These are phyloP conservation scores for Aphrocallistes beatrix DNA, from an alignment of 37 sponge, comb jelly and placozoan species.

Conservation along the genomic window DNA sequence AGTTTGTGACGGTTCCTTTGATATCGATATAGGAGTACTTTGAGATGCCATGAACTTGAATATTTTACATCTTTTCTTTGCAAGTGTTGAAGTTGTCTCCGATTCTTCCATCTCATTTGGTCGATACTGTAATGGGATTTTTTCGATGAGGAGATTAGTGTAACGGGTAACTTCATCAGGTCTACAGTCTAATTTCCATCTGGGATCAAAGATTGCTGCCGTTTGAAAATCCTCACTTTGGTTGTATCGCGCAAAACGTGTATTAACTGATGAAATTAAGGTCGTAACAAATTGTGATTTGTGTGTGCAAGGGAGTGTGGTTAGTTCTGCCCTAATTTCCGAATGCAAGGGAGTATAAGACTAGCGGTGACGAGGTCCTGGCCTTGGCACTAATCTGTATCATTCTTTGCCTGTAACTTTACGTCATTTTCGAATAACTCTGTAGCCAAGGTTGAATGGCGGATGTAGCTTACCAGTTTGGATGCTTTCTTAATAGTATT, in stretches of 20 bases:
- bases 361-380: neutral
- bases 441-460: conserved; percentile 20
- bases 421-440: conserved; percentile 18
- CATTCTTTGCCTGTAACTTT: conserved; percentile 12
- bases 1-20: neutral
- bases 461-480: conserved; percentile 12
- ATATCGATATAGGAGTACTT: conserved; percentile 9
- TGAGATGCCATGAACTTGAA: conserved; percentile 11
- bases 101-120: conserved; percentile 5
- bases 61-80: conserved; percentile 7
- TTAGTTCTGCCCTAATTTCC: neutral
- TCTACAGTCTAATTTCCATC: conserved; percentile 16
- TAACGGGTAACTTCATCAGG: conserved; percentile 13
- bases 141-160: conserved; percentile 7
- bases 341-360: neutral
- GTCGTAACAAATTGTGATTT: neutral
- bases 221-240: conserved; percentile 15
- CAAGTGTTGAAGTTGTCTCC: neutral
- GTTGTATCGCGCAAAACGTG: conserved; percentile 8
- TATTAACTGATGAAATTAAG: neutral
- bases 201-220: conserved; percentile 7
- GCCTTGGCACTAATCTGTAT: neutral
- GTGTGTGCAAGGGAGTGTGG: neutral
- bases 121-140: neutral
- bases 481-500: neutral